A percentile compares a stretch with the other conserved stretches of the same genome.
phyloP scores from a whole-genome alignment of 2,888 invertebrate species.

The Ashinkailepas kermadecensis region DNA sequence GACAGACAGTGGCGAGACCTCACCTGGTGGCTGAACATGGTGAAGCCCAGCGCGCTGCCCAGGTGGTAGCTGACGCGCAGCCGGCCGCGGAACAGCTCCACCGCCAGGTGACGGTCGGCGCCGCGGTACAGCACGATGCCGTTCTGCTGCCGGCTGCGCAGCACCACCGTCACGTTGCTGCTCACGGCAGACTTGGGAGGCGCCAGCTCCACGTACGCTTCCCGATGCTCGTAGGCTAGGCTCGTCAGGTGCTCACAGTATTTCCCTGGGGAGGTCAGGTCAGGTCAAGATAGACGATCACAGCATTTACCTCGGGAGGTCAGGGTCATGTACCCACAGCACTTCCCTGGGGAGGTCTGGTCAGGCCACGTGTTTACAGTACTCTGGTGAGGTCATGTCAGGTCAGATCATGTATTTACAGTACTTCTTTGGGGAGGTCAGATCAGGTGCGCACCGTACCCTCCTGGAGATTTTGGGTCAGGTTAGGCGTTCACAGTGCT shows the following conservation, averaged over 20 bases:
- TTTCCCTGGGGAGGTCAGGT: slow-evolving; percentile 56
- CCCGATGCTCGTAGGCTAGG: slow-evolving; percentile 82
- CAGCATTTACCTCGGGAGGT: too few relatives aligned
- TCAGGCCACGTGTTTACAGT: too few relatives aligned
- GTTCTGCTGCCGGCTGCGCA: slow-evolving; percentile 80
- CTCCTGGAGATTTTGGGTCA: too few relatives aligned
- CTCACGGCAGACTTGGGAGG: slow-evolving; percentile 56
- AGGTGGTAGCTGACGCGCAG: slow-evolving; percentile 93
- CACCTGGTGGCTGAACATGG: slow-evolving; percentile 72
- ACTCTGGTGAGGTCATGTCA: too few relatives aligned
- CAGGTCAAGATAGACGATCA: too few relatives aligned
- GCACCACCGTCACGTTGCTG: slow-evolving; percentile 72
- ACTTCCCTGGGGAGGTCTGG: too few relatives aligned
- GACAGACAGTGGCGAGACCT: background rate
- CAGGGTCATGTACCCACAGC: too few relatives aligned
- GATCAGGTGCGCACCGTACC: too few relatives aligned
- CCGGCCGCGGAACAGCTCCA: slow-evolving; percentile 90
- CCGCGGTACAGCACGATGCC: slow-evolving; percentile 93
- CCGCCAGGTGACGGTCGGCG: slow-evolving; percentile 78
- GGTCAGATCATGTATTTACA: too few relatives aligned
- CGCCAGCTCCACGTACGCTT: slow-evolving; percentile 87
- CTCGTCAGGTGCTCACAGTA: slow-evolving; percentile 93
- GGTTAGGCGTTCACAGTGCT: too few relatives aligned
- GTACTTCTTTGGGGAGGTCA: too few relatives aligned
- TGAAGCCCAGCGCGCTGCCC: slow-evolving; percentile 93